These are phyloP conservation scores for Melanotaenia pygmaea DNA, from an alignment of 2,797 vertebrate genomes.

Conservation along the genomic window DNA sequence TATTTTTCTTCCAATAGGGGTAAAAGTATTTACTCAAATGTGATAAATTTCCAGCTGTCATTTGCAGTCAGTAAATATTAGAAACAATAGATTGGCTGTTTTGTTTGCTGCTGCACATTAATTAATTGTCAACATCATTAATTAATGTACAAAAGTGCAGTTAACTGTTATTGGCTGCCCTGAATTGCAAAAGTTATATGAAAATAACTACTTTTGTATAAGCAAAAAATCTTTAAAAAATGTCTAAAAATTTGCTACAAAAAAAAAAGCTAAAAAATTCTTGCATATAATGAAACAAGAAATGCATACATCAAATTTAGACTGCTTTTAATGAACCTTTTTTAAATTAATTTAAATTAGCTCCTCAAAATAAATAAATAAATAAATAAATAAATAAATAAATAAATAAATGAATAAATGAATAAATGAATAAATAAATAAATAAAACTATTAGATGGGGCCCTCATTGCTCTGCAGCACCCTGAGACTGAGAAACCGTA, in stretches of 20 bases:
- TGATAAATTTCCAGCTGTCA: conserved; percentile 15
- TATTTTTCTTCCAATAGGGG: not conserved
- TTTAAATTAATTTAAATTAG: not conserved
- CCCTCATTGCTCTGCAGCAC: not conserved
- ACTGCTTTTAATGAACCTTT: too few species aligned
- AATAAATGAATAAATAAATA: too few species aligned
- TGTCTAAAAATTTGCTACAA: too few species aligned
- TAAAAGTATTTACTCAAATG: not conserved
- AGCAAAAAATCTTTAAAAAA: not conserved
- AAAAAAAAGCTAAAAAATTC: too few species aligned
- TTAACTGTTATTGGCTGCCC: not conserved
- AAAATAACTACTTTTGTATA: not conserved
- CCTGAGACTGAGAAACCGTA: not conserved
- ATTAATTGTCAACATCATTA: not conserved
- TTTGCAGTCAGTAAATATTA: conserved; percentile 19
- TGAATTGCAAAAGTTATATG: not conserved
- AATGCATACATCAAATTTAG: too few species aligned
- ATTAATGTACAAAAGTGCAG: too few species aligned
- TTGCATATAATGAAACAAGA: too few species aligned
- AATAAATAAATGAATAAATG: not conserved
- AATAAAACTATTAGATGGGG: not conserved
- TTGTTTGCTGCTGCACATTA: conserved; percentile 28
- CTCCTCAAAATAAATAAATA: not conserved
- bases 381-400: not conserved
- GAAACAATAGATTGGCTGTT: conserved; percentile 18